Percentiles rank a stretch among this genome's conserved stretches.
Evolutionary conservation across 2,113 vertebrate genomes (phyloP).

Genomic region (Shinisaurus crocodilurus): DNA sequence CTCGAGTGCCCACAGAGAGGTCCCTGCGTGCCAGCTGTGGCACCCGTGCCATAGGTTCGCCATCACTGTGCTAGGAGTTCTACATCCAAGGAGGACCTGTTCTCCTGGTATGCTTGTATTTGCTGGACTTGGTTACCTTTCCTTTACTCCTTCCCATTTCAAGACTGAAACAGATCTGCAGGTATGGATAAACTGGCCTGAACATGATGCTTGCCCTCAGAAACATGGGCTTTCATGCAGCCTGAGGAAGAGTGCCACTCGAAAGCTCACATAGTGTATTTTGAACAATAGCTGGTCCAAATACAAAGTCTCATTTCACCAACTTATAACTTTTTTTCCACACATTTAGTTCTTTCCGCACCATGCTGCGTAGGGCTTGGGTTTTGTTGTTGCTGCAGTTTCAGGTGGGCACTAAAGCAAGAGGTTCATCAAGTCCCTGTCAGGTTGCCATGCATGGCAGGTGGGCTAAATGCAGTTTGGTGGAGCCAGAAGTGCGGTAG

Average conservation of each 20-base stretch:
- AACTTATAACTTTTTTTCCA: background rate
- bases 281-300: background rate
- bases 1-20: no score
- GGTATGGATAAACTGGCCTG: background rate
- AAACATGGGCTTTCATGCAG: background rate
- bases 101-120: background rate
- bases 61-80: background rate
- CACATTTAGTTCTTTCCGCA: background rate
- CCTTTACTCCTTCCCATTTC: background rate
- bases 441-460: background rate
- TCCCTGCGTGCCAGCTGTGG: no score
- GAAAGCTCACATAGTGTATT: background rate
- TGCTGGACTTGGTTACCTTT: background rate
- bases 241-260: background rate
- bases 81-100: background rate
- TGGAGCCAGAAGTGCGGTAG: background rate
- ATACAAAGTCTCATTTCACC: background rate
- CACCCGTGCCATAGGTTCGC: no score
- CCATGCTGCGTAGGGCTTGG: background rate
- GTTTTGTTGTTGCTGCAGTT: background rate
- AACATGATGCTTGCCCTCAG: background rate
- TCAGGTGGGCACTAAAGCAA: background rate
- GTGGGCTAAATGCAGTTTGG: background rate
- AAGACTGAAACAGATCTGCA: background rate
- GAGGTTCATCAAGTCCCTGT: background rate